Percentiles rank a stretch among this genome's conserved stretches.
phyloP scores from a whole-genome alignment of 2,888 invertebrate species.

The Dryobota labecula region DNA sequence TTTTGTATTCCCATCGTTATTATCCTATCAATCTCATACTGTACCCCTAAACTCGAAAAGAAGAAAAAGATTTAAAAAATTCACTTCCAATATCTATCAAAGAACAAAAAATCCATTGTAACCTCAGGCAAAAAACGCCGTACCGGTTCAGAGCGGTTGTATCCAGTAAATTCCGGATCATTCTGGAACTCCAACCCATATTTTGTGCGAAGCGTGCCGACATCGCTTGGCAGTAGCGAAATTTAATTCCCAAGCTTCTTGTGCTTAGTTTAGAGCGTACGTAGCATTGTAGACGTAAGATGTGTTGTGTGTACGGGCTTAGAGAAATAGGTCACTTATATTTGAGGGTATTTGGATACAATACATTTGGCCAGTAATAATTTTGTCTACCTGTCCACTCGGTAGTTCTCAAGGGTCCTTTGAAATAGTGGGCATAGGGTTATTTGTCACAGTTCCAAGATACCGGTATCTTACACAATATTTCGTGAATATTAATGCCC shows the following conservation, averaged over 20 bases:
- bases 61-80: conserved; percentile 27
- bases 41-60: neutral
- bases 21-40: conserved; percentile 9
- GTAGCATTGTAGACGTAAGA: conserved; percentile 41
- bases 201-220: conserved; percentile 76
- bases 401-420: conserved; percentile 10
- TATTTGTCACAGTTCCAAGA: conserved; percentile 11
- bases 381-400: conserved; percentile 7
- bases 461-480: neutral
- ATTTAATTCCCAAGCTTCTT: conserved; percentile 81
- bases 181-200: conserved; percentile 70
- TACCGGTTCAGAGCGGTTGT: conserved; percentile 66
- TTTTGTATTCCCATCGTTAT: conserved; percentile 4
- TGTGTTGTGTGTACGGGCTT: conserved; percentile 26
- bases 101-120: conserved; percentile 34
- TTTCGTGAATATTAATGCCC: neutral
- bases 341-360: conserved; percentile 26
- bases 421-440: neutral
- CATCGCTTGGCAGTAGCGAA: conserved; percentile 71
- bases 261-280: conserved; percentile 63
- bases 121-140: conserved; percentile 48
- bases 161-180: conserved; percentile 71
- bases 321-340: conserved; percentile 42
- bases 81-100: conserved; percentile 44
- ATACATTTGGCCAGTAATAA: conserved; percentile 9